phyloP scores from a whole-genome alignment of 2,888 invertebrate species.

The Drosophila emarginata region DNA sequence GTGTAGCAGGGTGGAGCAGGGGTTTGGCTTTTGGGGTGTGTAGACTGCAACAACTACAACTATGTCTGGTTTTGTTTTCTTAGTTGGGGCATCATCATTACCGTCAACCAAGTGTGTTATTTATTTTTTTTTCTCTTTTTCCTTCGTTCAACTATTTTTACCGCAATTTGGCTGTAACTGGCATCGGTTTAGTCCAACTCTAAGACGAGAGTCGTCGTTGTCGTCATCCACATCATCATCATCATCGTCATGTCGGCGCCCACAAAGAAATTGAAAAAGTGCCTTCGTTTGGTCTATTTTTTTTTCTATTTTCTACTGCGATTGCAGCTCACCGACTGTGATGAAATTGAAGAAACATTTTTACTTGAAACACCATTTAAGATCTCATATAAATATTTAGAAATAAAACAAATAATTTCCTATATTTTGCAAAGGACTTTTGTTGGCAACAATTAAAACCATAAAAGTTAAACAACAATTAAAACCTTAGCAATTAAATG shows the following conservation, averaged over 20 bases:
- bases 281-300: neutral
- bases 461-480: too few relatives aligned
- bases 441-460: too few relatives aligned
- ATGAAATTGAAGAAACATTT: neutral
- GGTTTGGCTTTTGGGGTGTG: conserved; percentile 24
- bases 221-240: neutral
- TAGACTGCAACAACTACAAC: conserved; percentile 12
- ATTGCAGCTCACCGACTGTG: neutral
- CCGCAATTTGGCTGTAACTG: conserved; percentile 43
- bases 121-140: conserved; percentile 29
- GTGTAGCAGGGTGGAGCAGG: neutral
- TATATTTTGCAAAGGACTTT: too few relatives aligned
- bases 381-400: neutral
- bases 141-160: conserved; percentile 14
- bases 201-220: conserved; percentile 21
- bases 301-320: neutral
- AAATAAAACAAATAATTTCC: too few relatives aligned
- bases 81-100: conserved; percentile 46
- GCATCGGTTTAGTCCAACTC: conserved; percentile 34
- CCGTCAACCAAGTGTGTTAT: conserved; percentile 41
- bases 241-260: conserved; percentile 27
- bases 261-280: conserved; percentile 23
- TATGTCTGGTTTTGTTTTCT: conserved; percentile 47
- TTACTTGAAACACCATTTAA: neutral
- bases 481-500: too few relatives aligned